Evolutionary conservation across 2,113 vertebrate species (phyloP).

Genomic region (Actenoides lindsayi): DNA sequence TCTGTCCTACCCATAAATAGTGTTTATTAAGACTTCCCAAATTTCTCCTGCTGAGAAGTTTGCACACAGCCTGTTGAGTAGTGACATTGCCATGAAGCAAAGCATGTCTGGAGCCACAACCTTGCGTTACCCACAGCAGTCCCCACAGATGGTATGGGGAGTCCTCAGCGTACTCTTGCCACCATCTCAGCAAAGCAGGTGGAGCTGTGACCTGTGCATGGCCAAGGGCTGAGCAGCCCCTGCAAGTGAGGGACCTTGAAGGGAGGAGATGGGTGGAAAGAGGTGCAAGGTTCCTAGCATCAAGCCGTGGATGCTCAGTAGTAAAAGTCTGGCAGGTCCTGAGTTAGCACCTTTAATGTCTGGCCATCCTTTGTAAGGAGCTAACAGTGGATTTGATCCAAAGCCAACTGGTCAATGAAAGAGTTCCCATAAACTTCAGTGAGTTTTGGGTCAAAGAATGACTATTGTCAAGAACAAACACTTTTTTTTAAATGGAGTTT

Average conservation of each 20-base stretch:
- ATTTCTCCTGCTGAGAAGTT: background rate
- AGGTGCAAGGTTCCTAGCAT: background rate
- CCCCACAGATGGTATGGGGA: rapidly evolving
- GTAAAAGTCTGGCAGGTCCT: background rate
- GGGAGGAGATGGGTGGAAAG: background rate
- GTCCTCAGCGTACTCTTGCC: rapidly evolving
- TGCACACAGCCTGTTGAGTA: background rate
- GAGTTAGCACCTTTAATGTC: background rate
- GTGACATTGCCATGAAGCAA: background rate
- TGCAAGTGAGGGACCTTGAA: background rate
- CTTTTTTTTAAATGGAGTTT: background rate
- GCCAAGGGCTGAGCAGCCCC: background rate
- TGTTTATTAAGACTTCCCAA: rapidly evolving
- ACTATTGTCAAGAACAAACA: constrained; percentile 31
- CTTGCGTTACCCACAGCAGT: rapidly evolving
- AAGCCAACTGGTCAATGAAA: background rate
- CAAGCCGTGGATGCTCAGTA: background rate
- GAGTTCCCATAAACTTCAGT: background rate
- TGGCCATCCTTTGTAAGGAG: background rate
- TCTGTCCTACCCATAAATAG: background rate
- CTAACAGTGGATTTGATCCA: background rate
- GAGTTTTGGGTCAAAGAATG: constrained; percentile 32
- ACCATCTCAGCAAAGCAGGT: background rate
- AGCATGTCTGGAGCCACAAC: background rate
- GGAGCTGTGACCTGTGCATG: background rate